Conservation (phyloP, 2,797 vertebrate species). For the Propithecus perrieri region DNA sequence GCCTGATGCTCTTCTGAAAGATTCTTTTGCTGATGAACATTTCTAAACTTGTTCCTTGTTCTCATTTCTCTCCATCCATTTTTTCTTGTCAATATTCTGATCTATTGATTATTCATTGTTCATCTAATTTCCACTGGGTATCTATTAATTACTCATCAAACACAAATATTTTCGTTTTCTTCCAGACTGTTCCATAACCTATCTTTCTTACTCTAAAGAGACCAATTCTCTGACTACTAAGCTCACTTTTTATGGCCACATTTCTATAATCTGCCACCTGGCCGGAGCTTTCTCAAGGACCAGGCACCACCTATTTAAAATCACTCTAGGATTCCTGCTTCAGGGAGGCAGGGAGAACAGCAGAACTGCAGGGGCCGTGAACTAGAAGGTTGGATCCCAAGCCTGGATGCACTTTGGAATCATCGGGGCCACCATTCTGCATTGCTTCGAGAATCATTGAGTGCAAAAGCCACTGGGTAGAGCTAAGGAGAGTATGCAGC, state of each 20-base stretch:
- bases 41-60: neutral
- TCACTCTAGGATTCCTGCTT: neutral
- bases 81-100: neutral
- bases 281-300: neutral
- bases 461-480: too few species aligned
- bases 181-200: neutral
- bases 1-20: neutral
- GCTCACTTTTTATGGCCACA: neutral
- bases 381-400: neutral
- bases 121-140: neutral
- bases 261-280: neutral
- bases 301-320: neutral
- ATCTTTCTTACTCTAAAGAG: neutral
- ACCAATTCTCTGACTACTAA: neutral
- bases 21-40: neutral
- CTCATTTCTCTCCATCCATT: neutral
- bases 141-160: constrained; percentile 3
- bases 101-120: neutral
- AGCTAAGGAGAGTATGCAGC: neutral
- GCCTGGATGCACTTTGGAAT: neutral
- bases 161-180: neutral
- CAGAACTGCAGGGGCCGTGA: neutral
- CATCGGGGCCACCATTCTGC: neutral
- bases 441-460: neutral
- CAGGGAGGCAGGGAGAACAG: too few species aligned